These are phyloP conservation scores for Chauna torquata DNA, from an alignment of 2,113 vertebrate species.

Conservation along the genomic window DNA sequence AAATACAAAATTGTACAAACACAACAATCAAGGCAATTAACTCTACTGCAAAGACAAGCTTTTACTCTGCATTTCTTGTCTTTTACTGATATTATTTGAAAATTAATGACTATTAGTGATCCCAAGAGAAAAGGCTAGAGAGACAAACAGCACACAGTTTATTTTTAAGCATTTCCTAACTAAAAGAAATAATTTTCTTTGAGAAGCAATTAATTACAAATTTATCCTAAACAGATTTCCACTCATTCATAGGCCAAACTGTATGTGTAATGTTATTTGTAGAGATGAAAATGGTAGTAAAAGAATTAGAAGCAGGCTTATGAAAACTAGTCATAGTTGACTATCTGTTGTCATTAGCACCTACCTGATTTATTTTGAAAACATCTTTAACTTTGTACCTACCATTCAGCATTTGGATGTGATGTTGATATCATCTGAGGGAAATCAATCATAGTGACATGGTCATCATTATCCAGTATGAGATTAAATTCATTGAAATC, in stretches of 20 bases:
- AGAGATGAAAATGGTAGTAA: neutral
- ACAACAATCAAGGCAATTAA: neutral
- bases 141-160: neutral
- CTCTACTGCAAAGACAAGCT: neutral
- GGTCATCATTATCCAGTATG: constrained; percentile 90
- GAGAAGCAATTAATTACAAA: neutral
- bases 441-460: constrained; percentile 95
- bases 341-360: neutral
- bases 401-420: constrained; percentile 96
- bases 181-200: neutral
- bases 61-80: neutral
- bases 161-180: neutral
- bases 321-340: neutral
- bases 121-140: neutral
- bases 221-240: neutral
- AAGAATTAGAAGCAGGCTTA: neutral
- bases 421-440: constrained; percentile 98
- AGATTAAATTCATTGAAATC: constrained; percentile 99
- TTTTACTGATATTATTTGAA: neutral
- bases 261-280: neutral
- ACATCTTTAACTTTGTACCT: neutral
- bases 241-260: neutral
- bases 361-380: neutral
- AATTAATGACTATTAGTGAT: neutral
- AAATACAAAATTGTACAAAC: neutral